Percentiles rank a stretch among this genome's conserved stretches.
Evolutionary conservation across 2,113 vertebrate genomes (phyloP).

Genomic region (Oriolus oriolus): DNA sequence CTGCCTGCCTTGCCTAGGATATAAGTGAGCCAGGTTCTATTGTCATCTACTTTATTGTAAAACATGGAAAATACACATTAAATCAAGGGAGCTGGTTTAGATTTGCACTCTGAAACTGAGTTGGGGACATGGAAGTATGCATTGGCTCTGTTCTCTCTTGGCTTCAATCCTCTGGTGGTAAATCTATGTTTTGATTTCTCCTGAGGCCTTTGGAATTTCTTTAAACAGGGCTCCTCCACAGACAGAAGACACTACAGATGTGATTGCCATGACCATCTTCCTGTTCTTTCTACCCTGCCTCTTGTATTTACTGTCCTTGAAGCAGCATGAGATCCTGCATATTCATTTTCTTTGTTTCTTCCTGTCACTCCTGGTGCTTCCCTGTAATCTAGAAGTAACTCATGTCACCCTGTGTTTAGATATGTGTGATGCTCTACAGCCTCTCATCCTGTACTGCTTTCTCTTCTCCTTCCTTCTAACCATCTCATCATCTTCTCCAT

Average conservation of each 20-base stretch:
- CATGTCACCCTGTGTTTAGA: neutral
- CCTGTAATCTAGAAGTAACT: neutral
- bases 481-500: neutral
- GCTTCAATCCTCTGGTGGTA: neutral
- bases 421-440: neutral
- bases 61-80: neutral
- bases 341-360: neutral
- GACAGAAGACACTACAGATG: neutral
- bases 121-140: neutral
- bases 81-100: neutral
- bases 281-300: neutral
- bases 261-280: neutral
- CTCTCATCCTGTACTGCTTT: neutral
- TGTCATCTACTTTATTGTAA: neutral
- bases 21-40: neutral
- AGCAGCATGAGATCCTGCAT: neutral
- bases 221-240: accelerated
- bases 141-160: neutral
- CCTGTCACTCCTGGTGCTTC: neutral
- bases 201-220: neutral
- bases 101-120: neutral
- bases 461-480: neutral
- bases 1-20: neutral
- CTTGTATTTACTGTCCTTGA: neutral
- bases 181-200: neutral